Base-by-base conservation (phyloP, 2,797 vertebrate species). In the Danio albolineatus region DNA sequence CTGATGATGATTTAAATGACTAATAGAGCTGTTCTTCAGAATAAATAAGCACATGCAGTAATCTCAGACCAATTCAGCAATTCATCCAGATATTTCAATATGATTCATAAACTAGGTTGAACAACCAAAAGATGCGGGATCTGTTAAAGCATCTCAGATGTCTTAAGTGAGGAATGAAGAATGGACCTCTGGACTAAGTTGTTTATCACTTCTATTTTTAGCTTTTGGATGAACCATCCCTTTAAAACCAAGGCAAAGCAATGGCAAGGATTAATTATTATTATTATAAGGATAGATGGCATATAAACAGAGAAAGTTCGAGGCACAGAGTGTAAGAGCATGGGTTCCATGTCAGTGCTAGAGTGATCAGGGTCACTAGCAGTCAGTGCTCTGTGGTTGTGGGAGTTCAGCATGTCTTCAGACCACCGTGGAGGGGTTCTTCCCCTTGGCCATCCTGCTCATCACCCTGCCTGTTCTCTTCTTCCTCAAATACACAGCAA, bases 391-490 rank as follows among this genome's bases (percentile, higher is more conserved):
- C 90, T 90, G 92, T 92, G 90, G 89, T 91, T 92, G 89, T 90
- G 88, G 89, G 89, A 85, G 83, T 85, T 81, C 70, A 80, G 36
- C 49, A 72, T 89, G 85, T 89, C 89, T 87, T 41, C 80, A 88
- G 93, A 94, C 93, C 92, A 93, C 92, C 92, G 69, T 91, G 89
- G 87, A 88, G 88, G 90, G 90, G 89, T 90, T 91, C 89, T 89
- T 91, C 89, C 85, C 87, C 88, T 90, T 84, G 41, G 72, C 75
- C 66, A 74, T 79, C 65, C 57, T 61, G 13, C 54, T 67, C 80
- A 79, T 81, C 70, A 46, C 65, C 82, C 80, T 82, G 78, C 56
- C 74, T 61, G 70, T 69, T 17, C 39, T 79, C 51, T 53, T 80
- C 57, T 64, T 73, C 54, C 67, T 61, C 67, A 64, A 61, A 65